Conservation (phyloP, 2,113 vertebrate genomes). For the Carlito syrichta region DNA sequence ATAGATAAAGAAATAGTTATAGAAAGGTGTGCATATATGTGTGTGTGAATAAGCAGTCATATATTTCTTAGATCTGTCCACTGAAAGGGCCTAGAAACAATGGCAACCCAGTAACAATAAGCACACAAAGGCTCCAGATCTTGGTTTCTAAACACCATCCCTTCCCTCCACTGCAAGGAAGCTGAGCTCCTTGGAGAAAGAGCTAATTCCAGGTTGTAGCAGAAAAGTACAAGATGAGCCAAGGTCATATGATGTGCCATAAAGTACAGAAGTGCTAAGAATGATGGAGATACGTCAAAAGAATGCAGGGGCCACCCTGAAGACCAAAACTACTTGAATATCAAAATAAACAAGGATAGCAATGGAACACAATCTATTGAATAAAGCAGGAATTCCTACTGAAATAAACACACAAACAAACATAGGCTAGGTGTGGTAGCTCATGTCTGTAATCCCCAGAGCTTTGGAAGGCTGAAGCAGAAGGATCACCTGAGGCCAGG, state of each 20-base stretch:
- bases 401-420: not conserved
- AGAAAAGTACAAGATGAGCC: not conserved
- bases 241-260: not conserved
- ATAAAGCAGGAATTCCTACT: not conserved
- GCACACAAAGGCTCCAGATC: not conserved
- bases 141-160: conserved; percentile 18
- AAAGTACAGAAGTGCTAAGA: not conserved
- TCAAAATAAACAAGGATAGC: not conserved
- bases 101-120: not conserved
- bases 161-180: not conserved
- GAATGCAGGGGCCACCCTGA: not conserved
- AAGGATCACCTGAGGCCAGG: no score
- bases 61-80: not conserved
- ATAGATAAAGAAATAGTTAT: not conserved
- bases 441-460: no score
- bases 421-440: no score
- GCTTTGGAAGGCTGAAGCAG: no score
- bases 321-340: not conserved
- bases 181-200: not conserved
- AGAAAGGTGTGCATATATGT: not conserved
- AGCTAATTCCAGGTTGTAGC: not conserved
- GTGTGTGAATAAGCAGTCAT: not conserved
- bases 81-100: not conserved
- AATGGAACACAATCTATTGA: not conserved
- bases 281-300: not conserved